phyloP scores from a whole-genome alignment of 2,888 invertebrate species.

The Imbricaverruca yamaguchii region DNA sequence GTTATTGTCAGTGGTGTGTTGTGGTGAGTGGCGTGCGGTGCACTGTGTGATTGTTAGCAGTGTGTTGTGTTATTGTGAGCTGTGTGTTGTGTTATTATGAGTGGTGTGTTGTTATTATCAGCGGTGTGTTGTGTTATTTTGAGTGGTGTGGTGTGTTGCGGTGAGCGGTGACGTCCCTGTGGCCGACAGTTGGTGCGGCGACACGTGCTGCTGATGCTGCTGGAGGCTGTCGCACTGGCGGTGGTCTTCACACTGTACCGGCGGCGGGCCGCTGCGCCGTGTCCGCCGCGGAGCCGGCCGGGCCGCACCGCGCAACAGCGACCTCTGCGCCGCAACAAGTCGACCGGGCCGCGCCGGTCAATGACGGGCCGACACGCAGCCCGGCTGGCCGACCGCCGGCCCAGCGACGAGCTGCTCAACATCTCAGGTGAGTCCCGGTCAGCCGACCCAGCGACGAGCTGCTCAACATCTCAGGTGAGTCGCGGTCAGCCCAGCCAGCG shows the following conservation, averaged over 20 bases:
- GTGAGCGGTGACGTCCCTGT: too few species aligned
- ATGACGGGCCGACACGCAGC: too few species aligned
- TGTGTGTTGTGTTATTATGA: too few species aligned
- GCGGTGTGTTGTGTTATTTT: too few species aligned
- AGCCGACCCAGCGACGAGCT: conserved; percentile 8
- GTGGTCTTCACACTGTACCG: conserved; percentile 28
- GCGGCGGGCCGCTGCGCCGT: conserved; percentile 23
- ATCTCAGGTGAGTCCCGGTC: background rate
- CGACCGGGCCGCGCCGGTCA: conserved; percentile 12
- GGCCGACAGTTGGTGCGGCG: conserved; percentile 27
- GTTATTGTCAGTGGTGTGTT: too few species aligned
- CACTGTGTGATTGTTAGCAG: too few species aligned
- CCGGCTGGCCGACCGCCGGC: too few species aligned
- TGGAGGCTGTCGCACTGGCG: conserved; percentile 30
- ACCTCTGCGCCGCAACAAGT: background rate
- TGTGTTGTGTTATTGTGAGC: too few species aligned
- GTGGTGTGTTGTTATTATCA: too few species aligned
- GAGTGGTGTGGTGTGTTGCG: too few species aligned
- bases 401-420: background rate
- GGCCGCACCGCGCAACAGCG: background rate
- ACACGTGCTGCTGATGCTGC: conserved; percentile 30
- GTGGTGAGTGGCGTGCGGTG: too few species aligned
- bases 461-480: conserved; percentile 17
- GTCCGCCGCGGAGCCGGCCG: too few species aligned
- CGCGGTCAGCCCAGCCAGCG: background rate